Evolutionary conservation across 2,113 vertebrate species (phyloP), one percentile per base, ranked within the genome.

Genomic region (Amphiprion ocellaris): DNA sequence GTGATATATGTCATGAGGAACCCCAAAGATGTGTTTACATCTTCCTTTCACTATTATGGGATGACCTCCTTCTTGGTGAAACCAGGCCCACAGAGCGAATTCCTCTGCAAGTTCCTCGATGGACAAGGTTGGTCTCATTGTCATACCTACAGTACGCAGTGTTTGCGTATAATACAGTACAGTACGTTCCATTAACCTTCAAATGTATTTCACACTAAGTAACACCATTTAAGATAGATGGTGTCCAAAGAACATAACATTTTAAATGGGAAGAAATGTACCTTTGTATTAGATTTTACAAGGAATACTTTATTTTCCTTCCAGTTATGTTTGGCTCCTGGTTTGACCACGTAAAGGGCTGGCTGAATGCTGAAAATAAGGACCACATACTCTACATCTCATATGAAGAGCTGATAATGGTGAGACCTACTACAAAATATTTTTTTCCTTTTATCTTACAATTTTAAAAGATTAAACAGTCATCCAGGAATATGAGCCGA

Each of bases 331-430:
- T 88, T 84, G 92, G 93, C 14, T 93, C 94, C 5, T 95, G 94
- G 94, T 95, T 95, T 70, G 92, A 94, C 53, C 94, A 95, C 37
- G 87, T 95, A 0, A 94, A 93, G 55, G 66, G 91, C 37, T 95
- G 94, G 95, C 85, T 94, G 49, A 79, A 68, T 0, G 85, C 70
- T 58, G 76, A 89, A 17, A 77, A 92, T 1, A 77, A 89, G 60
- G 82, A 86, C 10, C 62, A 6, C 28, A 75, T 92, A 4, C 74
- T 95, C 77, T 88, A 90, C 81, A 80, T 92, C 69, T 76, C 52
- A 56, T 92, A 90, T 11, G 88, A 92, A 69, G 90, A 90, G 10
- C 41, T 92, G 82, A 67, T 23, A 11, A 71, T 30, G 83, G 91
- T 92, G 55, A 86, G 79, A 33, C 2, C 41, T 30, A 37, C 33